These are phyloP conservation scores for Corapipo altera DNA, from an alignment of 2,113 vertebrate species.

Conservation along the genomic window DNA sequence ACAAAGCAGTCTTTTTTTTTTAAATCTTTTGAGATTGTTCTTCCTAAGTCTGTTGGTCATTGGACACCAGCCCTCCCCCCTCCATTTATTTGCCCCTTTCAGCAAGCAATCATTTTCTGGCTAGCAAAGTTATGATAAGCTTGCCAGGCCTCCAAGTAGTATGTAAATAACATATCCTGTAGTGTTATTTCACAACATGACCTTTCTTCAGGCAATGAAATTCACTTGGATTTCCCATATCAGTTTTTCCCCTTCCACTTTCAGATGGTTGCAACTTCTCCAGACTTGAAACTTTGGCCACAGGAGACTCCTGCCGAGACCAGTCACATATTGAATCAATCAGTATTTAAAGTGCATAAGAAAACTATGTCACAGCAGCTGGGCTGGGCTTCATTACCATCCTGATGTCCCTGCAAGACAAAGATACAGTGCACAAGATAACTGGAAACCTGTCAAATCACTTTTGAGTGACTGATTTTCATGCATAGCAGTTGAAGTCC, in stretches of 20 bases:
- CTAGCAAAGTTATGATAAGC: not conserved
- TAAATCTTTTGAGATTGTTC: not conserved
- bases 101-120: not conserved
- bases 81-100: not conserved
- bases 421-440: not conserved
- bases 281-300: not conserved
- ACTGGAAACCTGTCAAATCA: not conserved
- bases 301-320: not conserved
- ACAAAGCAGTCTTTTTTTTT: not conserved
- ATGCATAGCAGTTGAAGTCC: not conserved
- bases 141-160: not conserved
- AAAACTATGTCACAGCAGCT: not conserved
- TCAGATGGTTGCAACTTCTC: not conserved
- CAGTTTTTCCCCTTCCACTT: not conserved
- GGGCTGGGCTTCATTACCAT: not conserved
- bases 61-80: not conserved
- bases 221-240: not conserved
- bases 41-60: not conserved
- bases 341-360: not conserved
- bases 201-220: not conserved
- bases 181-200: not conserved
- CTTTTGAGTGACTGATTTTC: not conserved
- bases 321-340: not conserved
- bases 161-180: not conserved
- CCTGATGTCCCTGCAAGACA: not conserved